Evolutionary conservation across 2,888 invertebrate genomes (phyloP).

Genomic region (Meandrusa payeni): DNA sequence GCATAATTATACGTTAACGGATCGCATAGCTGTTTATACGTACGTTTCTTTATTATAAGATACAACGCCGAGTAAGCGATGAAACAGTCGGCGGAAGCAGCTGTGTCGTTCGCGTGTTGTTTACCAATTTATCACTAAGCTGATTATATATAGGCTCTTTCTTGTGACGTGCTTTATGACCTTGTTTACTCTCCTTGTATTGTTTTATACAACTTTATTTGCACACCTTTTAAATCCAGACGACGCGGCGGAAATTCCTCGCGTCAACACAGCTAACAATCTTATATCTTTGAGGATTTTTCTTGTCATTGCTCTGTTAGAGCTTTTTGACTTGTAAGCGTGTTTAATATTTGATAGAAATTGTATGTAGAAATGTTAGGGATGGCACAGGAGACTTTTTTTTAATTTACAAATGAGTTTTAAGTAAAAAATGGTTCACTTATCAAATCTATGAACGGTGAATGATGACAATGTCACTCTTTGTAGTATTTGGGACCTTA

Average conservation of each 20-base stretch:
- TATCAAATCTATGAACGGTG: too few species aligned
- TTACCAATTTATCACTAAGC: constrained; percentile 81
- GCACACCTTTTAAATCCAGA: constrained; percentile 56
- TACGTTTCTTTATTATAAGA: constrained; percentile 19
- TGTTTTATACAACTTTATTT: constrained; percentile 67
- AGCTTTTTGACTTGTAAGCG: neutral
- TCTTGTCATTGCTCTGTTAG: neutral
- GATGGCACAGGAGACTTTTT: too few species aligned
- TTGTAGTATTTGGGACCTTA: too few species aligned
- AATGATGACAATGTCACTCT: too few species aligned
- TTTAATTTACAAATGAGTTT: too few species aligned
- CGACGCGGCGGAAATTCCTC: constrained; percentile 32
- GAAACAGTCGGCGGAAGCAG: constrained; percentile 58
- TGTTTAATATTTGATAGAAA: neutral
- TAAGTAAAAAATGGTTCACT: too few species aligned
- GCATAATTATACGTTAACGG: too few species aligned
- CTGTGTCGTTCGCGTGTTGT: constrained; percentile 77
- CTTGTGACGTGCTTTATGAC: constrained; percentile 73
- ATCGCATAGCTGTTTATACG: constrained; percentile 1
- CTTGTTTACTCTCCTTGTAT: constrained; percentile 67
- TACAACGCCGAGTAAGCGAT: constrained; percentile 26
- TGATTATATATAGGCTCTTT: constrained; percentile 78
- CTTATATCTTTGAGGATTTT: constrained; percentile 7
- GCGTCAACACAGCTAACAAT: constrained; percentile 19
- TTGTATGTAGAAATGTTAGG: neutral